Conservation (phyloP, 2,797 vertebrate species). For the Gadopsis bispinosus region DNA sequence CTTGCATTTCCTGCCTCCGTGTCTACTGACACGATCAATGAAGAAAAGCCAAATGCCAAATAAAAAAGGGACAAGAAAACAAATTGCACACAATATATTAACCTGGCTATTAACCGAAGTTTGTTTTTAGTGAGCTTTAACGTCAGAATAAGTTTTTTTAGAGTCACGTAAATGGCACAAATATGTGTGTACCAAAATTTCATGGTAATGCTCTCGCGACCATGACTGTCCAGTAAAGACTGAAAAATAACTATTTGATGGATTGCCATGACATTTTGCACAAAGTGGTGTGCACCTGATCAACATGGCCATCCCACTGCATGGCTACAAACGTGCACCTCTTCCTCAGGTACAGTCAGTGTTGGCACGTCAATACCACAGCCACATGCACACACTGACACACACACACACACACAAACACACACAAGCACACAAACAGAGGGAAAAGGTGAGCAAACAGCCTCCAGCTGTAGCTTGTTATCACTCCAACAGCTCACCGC, state of each 20-base stretch:
- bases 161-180: too few species aligned
- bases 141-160: too few species aligned
- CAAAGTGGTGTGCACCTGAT: too few species aligned
- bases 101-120: background rate
- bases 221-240: too few species aligned
- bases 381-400: constrained; percentile 27
- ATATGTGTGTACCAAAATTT: too few species aligned
- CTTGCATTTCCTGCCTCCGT: background rate
- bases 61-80: background rate
- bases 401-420: constrained; percentile 27
- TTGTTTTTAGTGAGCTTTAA: too few species aligned
- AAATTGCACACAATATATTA: background rate
- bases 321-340: background rate
- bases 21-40: background rate
- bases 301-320: background rate
- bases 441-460: constrained; percentile 60
- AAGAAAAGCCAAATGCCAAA: background rate
- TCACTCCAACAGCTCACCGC: constrained; percentile 62
- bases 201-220: too few species aligned
- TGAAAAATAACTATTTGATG: too few species aligned
- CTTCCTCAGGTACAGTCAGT: background rate
- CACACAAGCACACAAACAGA: constrained; percentile 25
- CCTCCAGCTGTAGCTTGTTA: constrained; percentile 77
- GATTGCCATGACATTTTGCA: too few species aligned
- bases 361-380: constrained; percentile 33